A percentile compares a stretch with the other conserved stretches of the same genome.
These are phyloP conservation scores for Tiliacea citrago DNA, from an alignment of 2,888 invertebrate species.

Conservation along the genomic window DNA sequence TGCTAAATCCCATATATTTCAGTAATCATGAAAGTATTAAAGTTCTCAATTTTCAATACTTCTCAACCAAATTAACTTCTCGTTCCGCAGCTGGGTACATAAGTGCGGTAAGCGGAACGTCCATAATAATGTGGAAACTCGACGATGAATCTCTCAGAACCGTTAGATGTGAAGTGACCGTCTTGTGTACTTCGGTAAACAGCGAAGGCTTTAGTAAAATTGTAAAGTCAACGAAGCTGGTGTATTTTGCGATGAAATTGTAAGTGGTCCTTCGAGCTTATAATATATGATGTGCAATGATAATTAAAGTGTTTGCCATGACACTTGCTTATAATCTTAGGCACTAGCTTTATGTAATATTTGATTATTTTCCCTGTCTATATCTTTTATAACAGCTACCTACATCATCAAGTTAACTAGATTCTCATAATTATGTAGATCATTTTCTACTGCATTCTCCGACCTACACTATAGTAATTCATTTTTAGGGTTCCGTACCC, in stretches of 20 bases:
- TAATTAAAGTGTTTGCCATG: not conserved
- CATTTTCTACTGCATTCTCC: too few relatives aligned
- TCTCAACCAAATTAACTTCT: slow-evolving; percentile 53
- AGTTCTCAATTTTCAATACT: slow-evolving; percentile 13
- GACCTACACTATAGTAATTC: not conserved
- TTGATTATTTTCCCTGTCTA: not conserved
- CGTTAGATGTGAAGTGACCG: slow-evolving; percentile 55
- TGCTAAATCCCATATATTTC: not conserved
- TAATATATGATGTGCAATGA: not conserved
- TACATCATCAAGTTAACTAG: not conserved
- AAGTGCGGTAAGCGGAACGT: slow-evolving; percentile 67
- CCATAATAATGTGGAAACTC: slow-evolving; percentile 47
- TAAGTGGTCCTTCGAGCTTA: not conserved
- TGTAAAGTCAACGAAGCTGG: not conserved
- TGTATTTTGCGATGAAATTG: not conserved
- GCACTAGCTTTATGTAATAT: not conserved
- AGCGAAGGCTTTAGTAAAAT: not conserved
- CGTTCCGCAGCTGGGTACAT: slow-evolving; percentile 58
- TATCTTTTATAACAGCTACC: not conserved
- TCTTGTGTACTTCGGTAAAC: slow-evolving; percentile 26
- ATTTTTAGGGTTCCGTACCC: too few relatives aligned
- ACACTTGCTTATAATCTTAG: not conserved
- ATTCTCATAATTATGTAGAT: too few relatives aligned
- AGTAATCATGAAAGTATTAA: too few relatives aligned
- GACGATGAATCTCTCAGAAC: slow-evolving; percentile 51